Evolutionary conservation across 2,888 invertebrate species (phyloP).

Genomic region (Deroplatys truncata): DNA sequence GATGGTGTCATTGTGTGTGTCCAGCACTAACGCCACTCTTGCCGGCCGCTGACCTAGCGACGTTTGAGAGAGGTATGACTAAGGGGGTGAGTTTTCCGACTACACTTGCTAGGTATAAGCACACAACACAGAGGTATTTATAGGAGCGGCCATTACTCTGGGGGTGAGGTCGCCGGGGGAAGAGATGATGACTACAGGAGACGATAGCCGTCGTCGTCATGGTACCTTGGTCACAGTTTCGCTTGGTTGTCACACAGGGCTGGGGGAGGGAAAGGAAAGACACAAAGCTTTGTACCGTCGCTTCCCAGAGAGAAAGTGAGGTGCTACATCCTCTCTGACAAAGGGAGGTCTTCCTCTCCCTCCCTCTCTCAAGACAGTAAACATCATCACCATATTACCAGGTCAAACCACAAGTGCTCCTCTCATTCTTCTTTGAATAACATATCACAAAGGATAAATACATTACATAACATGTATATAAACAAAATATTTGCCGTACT

Average conservation of each 20-base stretch:
- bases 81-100: neutral
- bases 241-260: conserved; percentile 12
- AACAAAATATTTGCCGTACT: no score
- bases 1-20: no score
- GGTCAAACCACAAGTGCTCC: neutral
- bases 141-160: neutral
- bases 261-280: neutral
- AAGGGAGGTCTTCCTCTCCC: neutral
- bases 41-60: neutral
- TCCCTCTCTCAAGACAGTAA: neutral
- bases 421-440: no score
- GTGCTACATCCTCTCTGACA: neutral
- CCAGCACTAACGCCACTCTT: neutral
- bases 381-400: neutral
- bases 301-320: neutral
- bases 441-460: no score
- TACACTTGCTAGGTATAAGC: neutral
- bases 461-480: no score
- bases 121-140: neutral
- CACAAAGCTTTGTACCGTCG: conserved; percentile 13
- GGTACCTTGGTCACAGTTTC: conserved; percentile 17
- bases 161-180: neutral
- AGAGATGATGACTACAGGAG: neutral
- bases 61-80: neutral
- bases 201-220: conserved; percentile 1